These are phyloP conservation scores for Drosophila longiperda DNA, from an alignment of 2,888 invertebrate genomes.

Conservation along the genomic window DNA sequence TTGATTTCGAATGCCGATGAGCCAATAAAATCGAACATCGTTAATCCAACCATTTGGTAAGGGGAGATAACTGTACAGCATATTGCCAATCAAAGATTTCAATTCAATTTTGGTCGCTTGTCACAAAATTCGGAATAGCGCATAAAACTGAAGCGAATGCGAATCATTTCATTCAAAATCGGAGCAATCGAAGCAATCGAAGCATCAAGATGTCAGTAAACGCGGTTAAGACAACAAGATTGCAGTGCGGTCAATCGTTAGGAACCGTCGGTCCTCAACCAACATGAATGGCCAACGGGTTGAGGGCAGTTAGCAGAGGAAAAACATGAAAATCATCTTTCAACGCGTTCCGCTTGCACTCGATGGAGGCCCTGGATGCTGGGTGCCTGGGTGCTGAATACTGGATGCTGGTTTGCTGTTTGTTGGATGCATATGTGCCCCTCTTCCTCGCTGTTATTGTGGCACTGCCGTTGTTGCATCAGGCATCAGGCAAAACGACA, in stretches of 20 bases:
- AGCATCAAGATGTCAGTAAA: constrained; percentile 78
- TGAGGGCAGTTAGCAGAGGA: constrained; percentile 38
- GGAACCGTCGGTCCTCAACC: constrained; percentile 54
- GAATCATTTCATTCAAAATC: constrained; percentile 75
- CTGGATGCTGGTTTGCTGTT: constrained; percentile 6
- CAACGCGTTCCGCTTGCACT: constrained; percentile 61
- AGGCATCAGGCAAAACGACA: constrained; percentile 19
- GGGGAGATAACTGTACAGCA: constrained; percentile 16
- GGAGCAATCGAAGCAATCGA: constrained; percentile 65
- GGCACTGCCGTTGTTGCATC: neutral
- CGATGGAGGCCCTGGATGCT: constrained; percentile 29
- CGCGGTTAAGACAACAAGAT: constrained; percentile 75
- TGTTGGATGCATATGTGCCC: constrained; percentile 43
- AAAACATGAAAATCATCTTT: constrained; percentile 82
- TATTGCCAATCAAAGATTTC: constrained; percentile 74
- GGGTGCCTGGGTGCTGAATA: constrained; percentile 1
- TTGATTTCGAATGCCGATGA: constrained; percentile 28
- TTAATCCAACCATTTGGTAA: constrained; percentile 39
- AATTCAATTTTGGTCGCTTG: constrained; percentile 68
- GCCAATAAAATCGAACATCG: constrained; percentile 29
- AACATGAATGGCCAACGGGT: constrained; percentile 18
- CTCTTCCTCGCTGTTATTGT: neutral
- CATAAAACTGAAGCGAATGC: constrained; percentile 63
- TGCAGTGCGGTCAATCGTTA: constrained; percentile 68
- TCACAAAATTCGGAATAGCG: constrained; percentile 67